Evolutionary conservation across 2,888 invertebrate genomes (phyloP).

Genomic region (Lasioglossum pauxillum): DNA sequence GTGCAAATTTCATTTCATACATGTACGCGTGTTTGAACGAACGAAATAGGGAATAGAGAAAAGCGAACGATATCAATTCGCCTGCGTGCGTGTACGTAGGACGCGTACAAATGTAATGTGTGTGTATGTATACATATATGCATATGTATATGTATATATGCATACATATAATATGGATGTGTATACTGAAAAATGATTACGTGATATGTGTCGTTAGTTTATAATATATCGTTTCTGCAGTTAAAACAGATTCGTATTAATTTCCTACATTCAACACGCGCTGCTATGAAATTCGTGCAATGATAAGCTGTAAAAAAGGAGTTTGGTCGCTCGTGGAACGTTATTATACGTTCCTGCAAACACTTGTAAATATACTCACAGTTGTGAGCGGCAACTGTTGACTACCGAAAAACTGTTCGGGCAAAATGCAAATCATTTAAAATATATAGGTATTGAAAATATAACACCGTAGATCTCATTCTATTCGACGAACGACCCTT

Average conservation of each 20-base stretch:
- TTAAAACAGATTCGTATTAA: slow-evolving; percentile 2
- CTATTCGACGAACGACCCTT: neutral
- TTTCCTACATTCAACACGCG: neutral
- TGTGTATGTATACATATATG: neutral
- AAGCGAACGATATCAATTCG: neutral
- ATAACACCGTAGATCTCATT: neutral
- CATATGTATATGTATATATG: neutral
- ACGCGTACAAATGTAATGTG: neutral
- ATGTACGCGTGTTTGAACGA: slow-evolving; percentile 22
- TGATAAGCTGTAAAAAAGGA: neutral
- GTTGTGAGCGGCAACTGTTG: neutral
- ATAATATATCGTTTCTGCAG: slow-evolving; percentile 41
- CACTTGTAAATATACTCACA: neutral
- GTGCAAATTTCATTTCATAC: slow-evolving; percentile 76
- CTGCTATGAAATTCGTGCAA: neutral
- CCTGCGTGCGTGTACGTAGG: neutral
- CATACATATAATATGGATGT: neutral
- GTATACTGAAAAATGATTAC: slow-evolving; percentile 71
- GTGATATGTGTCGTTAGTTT: slow-evolving; percentile 57
- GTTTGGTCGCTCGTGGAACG: neutral
- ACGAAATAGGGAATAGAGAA: neutral
- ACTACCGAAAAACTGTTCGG: neutral
- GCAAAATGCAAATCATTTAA: neutral
- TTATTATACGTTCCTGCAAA: neutral
- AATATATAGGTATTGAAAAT: neutral